Evolutionary conservation across 2,888 invertebrate species (phyloP).

Genomic region (Calameuta pallipes): DNA sequence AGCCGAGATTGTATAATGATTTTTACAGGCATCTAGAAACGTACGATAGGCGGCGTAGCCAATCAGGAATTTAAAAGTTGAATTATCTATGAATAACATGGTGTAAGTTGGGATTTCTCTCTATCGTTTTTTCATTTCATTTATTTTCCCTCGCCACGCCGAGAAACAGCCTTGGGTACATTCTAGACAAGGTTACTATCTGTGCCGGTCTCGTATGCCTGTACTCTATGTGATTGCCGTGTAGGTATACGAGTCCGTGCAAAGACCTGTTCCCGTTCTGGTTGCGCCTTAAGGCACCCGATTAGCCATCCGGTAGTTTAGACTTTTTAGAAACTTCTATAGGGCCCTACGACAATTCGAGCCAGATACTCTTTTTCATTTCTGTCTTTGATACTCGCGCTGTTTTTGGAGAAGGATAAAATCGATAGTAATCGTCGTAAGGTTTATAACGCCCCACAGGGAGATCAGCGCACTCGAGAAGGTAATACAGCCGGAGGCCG

Average conservation of each 20-base stretch:
- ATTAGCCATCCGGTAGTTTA: too few relatives aligned
- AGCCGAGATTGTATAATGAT: background rate
- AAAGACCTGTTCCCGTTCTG: slow-evolving; percentile 4
- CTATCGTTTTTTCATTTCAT: slow-evolving; percentile 6
- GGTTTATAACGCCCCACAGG: too few relatives aligned
- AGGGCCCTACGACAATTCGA: too few relatives aligned
- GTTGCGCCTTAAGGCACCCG: background rate
- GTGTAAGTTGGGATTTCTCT: background rate
- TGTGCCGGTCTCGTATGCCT: slow-evolving; percentile 8
- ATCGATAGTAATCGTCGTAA: too few relatives aligned
- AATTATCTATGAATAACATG: background rate
- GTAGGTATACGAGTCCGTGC: background rate
- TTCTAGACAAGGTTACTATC: slow-evolving; percentile 51
- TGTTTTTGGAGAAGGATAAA: too few relatives aligned
- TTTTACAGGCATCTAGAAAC: background rate
- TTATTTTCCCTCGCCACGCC: slow-evolving; percentile 20
- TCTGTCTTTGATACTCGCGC: too few relatives aligned
- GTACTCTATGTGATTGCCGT: too few relatives aligned
- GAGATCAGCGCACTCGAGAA: too few relatives aligned
- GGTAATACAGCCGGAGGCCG: background rate
- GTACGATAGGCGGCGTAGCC: background rate
- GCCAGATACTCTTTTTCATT: too few relatives aligned
- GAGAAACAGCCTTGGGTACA: slow-evolving; percentile 38
- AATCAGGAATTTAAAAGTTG: slow-evolving; percentile 1
- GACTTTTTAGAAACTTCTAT: too few relatives aligned